phyloP scores from a whole-genome alignment of 2,888 invertebrate species.

The Drosophila fungiperda region DNA sequence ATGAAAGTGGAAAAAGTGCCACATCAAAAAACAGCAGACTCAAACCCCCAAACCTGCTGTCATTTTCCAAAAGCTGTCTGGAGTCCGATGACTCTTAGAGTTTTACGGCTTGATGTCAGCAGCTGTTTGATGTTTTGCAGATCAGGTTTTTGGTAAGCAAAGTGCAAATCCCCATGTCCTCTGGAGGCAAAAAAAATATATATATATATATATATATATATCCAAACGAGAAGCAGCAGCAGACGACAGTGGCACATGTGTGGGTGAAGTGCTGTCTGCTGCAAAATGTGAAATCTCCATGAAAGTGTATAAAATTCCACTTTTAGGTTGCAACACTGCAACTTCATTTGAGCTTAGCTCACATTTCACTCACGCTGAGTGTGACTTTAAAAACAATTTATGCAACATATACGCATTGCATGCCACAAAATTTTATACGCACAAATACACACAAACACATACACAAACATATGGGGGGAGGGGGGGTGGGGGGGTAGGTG shows the following conservation, averaged over 20 bases:
- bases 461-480: background rate
- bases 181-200: slow-evolving; percentile 11
- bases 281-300: background rate
- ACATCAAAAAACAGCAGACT: background rate
- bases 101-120: slow-evolving; percentile 40
- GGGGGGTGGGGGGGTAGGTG: slow-evolving; percentile 6
- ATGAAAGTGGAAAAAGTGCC: slow-evolving; percentile 30
- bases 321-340: slow-evolving; percentile 16
- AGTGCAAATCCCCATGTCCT: slow-evolving; percentile 43
- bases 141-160: slow-evolving; percentile 25
- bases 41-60: slow-evolving; percentile 1
- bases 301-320: slow-evolving; percentile 2
- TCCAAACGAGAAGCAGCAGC: background rate
- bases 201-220: too few species aligned
- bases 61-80: slow-evolving; percentile 3
- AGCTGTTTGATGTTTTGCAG: slow-evolving; percentile 39
- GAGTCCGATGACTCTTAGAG: background rate
- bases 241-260: background rate
- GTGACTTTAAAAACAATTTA: slow-evolving; percentile 73
- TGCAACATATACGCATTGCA: slow-evolving; percentile 60
- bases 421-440: slow-evolving; percentile 32
- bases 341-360: slow-evolving; percentile 48
- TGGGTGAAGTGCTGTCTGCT: background rate
- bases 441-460: background rate
- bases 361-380: slow-evolving; percentile 66